Conservation (phyloP, 1,140 invertebrate genomes). For the Scaptodrosophila lebanonensis region DNA sequence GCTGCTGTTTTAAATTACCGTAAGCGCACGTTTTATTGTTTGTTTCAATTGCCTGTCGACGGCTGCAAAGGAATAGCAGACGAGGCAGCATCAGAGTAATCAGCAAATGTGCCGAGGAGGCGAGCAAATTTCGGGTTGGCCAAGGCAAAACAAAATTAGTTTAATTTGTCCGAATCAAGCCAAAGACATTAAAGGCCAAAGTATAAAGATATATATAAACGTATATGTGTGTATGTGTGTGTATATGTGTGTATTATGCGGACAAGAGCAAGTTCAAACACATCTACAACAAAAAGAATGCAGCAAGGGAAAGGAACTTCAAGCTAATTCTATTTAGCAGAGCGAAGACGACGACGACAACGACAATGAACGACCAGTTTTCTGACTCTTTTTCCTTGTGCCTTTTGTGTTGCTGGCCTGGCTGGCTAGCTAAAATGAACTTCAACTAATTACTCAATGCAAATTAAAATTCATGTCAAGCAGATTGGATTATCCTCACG, state of each 20-base stretch:
- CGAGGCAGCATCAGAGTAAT: slow-evolving; percentile 55
- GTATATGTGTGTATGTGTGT: slow-evolving; percentile 25
- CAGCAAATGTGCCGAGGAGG: slow-evolving; percentile 66
- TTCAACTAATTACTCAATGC: slow-evolving; percentile 72
- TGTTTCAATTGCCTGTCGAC: slow-evolving; percentile 71
- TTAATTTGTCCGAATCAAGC: slow-evolving; percentile 72
- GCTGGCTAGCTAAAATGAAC: slow-evolving; percentile 62
- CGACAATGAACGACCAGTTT: slow-evolving; percentile 23
- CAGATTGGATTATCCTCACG: slow-evolving; percentile 74
- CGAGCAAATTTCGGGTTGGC: slow-evolving; percentile 28
- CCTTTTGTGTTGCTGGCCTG: slow-evolving; percentile 1
- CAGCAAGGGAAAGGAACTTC: slow-evolving; percentile 35
- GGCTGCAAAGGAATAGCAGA: slow-evolving; percentile 34
- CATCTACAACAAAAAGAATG: not conserved
- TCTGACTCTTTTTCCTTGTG: slow-evolving; percentile 12
- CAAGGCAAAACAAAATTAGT: slow-evolving; percentile 60
- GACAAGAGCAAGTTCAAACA: slow-evolving; percentile 10
- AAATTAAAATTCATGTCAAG: slow-evolving; percentile 75
- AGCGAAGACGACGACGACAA: slow-evolving; percentile 19
- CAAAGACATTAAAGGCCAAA: not conserved
- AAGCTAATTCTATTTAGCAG: slow-evolving; percentile 66
- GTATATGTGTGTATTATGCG: slow-evolving; percentile 9
- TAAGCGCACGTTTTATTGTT: slow-evolving; percentile 74
- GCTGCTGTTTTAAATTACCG: slow-evolving; percentile 64
- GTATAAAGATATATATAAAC: slow-evolving; percentile 14